These are phyloP conservation scores for Synanthedon vespiformis DNA, from an alignment of 2,888 invertebrate genomes.

Conservation along the genomic window DNA sequence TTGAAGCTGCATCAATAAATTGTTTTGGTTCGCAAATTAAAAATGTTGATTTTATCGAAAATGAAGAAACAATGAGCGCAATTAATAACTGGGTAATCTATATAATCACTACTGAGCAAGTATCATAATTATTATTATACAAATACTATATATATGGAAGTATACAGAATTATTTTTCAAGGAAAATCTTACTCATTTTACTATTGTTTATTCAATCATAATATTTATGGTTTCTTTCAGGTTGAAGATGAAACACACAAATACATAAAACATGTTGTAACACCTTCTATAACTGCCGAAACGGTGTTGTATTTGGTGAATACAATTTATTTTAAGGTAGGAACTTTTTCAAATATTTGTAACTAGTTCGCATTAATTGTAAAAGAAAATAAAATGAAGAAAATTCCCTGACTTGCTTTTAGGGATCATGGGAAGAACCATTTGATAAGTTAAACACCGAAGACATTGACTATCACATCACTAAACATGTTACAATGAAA, in stretches of 20 bases:
- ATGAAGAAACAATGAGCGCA: slow-evolving; percentile 42
- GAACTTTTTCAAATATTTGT: background rate
- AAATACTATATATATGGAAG: too few relatives aligned
- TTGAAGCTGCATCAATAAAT: slow-evolving; percentile 60
- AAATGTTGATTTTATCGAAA: slow-evolving; percentile 70
- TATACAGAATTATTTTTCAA: too few relatives aligned
- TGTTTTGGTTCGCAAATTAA: slow-evolving; percentile 74
- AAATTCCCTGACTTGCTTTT: background rate
- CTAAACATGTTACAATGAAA: slow-evolving; percentile 60
- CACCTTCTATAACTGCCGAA: slow-evolving; percentile 45
- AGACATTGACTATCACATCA: slow-evolving; percentile 73
- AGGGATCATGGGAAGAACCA: slow-evolving; percentile 75
- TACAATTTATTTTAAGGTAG: slow-evolving; percentile 86
- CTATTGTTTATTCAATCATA: too few relatives aligned
- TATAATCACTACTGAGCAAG: too few relatives aligned
- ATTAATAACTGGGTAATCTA: slow-evolving; percentile 81
- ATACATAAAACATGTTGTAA: slow-evolving; percentile 69
- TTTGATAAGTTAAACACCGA: slow-evolving; percentile 71
- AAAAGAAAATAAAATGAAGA: too few relatives aligned
- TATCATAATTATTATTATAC: too few relatives aligned
- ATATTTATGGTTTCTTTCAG: slow-evolving; percentile 18
- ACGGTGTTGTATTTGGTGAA: slow-evolving; percentile 82
- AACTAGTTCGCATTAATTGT: too few relatives aligned
- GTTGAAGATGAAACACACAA: slow-evolving; percentile 53
- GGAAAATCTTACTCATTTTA: too few relatives aligned